Evolutionary conservation across 2,888 invertebrate genomes (phyloP).

Genomic region (Buathra laborator): DNA sequence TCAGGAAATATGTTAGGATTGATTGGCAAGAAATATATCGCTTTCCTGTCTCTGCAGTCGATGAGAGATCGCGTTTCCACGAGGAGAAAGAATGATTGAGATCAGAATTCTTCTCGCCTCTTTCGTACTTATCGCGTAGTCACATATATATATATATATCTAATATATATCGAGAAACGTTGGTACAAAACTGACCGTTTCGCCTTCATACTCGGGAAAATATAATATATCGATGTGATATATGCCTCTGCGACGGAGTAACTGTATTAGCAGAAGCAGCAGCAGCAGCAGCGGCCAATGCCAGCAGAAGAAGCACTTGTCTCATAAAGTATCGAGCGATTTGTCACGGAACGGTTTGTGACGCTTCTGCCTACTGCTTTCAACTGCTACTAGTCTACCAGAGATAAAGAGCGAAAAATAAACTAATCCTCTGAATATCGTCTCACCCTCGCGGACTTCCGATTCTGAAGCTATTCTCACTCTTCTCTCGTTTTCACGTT

Average conservation of each 20-base stretch:
- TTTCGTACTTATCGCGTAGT: slow-evolving; percentile 47
- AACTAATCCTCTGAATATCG: slow-evolving; percentile 83
- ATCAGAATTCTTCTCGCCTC: slow-evolving; percentile 58
- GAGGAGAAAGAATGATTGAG: slow-evolving; percentile 58
- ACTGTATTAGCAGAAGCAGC: slow-evolving; percentile 62
- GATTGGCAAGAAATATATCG: slow-evolving; percentile 54
- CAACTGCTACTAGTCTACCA: slow-evolving; percentile 31
- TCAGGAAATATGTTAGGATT: slow-evolving; percentile 65
- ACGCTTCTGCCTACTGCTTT: slow-evolving; percentile 75
- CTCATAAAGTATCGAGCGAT: slow-evolving; percentile 84
- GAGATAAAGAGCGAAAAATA: slow-evolving; percentile 70
- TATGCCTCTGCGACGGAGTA: slow-evolving; percentile 75
- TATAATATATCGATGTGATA: slow-evolving; percentile 82
- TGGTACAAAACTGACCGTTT: slow-evolving; percentile 48
- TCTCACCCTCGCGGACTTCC: slow-evolving; percentile 71
- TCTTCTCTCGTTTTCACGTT: slow-evolving; percentile 58
- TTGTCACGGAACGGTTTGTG: slow-evolving; percentile 83
- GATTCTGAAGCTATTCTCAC: slow-evolving; percentile 50
- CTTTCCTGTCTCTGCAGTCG: slow-evolving; percentile 21
- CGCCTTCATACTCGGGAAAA: slow-evolving; percentile 50
- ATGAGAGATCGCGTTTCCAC: slow-evolving; percentile 38
- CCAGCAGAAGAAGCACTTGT: slow-evolving; percentile 79
- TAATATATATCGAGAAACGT: slow-evolving; percentile 38
- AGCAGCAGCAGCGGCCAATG: slow-evolving; percentile 44
- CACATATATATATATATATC: slow-evolving; percentile 26